Evolutionary conservation across 2,888 invertebrate genomes (phyloP), one percentile per base, ranked within the genome.

Genomic region (Cheilosia pagana): DNA sequence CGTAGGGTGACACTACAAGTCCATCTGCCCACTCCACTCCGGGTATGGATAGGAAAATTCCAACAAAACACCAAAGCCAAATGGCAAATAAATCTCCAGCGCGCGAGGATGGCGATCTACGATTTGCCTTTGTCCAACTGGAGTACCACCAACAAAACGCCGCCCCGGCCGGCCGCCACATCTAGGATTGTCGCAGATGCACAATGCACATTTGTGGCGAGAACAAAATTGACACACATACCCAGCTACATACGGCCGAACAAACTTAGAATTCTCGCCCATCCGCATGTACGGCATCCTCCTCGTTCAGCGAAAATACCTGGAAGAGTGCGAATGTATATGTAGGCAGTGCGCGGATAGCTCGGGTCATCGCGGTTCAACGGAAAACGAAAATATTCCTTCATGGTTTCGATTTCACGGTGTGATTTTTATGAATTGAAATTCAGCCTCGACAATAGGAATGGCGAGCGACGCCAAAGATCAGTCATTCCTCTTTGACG

Each of bases 341-440:
- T 72, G 59, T 67, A 72, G 62, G 65, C 53, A 28, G 28, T 28
- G 28, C 28, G 7, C 28, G 50, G 55, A n/a, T n/a, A 41, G 39
- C 65, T 21, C 14, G 8, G 78, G 67, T 83, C 82, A 83, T 55
- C 45, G 52, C 39, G 52, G 78, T 74, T 83, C 78, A 83, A 74
- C 62, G 35, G 78, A 83, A 78, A 83, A 68, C 52, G 72, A 78
- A 83, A 83, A 68, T 63, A 82, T 72, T 78, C 57, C 57, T 48
- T 31, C 70, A 72, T 77, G 67, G 55, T 72, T 48, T 50, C 60
- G 67, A 82, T 82, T 74, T 62, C 63, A 59, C 59, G 65, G 57
- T 55, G 70, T 63, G 70, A 76, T 76, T 71, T 81, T 76, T 65
- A 76, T 65, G 76, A 76, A 81, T 71, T 65, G 70, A 43, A 28